Conservation (phyloP, 2,113 vertebrate genomes). For the Sardina pilchardus region DNA sequence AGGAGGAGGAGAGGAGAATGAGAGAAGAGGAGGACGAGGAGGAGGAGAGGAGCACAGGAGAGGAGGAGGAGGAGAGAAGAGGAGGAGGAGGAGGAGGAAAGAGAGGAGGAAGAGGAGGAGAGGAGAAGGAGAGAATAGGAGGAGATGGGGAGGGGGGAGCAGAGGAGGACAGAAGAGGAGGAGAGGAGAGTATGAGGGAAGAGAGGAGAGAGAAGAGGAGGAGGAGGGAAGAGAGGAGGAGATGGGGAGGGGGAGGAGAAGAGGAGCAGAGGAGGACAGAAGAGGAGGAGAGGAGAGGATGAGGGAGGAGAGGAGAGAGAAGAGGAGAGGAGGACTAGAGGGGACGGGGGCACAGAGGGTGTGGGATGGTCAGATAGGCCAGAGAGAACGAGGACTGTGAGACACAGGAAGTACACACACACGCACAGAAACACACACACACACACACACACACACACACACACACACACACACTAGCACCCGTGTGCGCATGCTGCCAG, state of each 20-base stretch:
- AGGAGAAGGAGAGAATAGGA: constrained; percentile 7
- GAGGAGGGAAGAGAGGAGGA: not conserved
- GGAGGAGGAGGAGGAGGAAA: not conserved
- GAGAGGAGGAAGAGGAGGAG: not conserved
- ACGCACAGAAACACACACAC: not conserved
- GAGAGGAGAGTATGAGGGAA: not conserved
- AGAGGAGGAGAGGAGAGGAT: not conserved
- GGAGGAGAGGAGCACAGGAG: not conserved
- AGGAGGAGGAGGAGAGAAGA: not conserved
- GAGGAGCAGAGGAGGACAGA: not conserved
- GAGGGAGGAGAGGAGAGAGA: not conserved
- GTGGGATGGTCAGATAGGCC: constrained; percentile 33
- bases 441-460: constrained; percentile 1
- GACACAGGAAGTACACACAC: constrained; percentile 25
- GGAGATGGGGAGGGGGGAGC: not conserved
- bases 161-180: not conserved
- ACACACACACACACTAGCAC: not conserved
- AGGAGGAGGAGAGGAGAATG: not conserved
- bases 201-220: constrained; percentile 45
- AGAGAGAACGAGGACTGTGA: constrained; percentile 13
- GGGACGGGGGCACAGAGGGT: not conserved
- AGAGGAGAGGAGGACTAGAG: not conserved
- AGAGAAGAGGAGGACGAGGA: not conserved
- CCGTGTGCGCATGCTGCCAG: not conserved
- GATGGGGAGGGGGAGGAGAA: not conserved